phyloP scores from a whole-genome alignment of 1,140 invertebrate genomes.

The Chironomus striatipennis region DNA sequence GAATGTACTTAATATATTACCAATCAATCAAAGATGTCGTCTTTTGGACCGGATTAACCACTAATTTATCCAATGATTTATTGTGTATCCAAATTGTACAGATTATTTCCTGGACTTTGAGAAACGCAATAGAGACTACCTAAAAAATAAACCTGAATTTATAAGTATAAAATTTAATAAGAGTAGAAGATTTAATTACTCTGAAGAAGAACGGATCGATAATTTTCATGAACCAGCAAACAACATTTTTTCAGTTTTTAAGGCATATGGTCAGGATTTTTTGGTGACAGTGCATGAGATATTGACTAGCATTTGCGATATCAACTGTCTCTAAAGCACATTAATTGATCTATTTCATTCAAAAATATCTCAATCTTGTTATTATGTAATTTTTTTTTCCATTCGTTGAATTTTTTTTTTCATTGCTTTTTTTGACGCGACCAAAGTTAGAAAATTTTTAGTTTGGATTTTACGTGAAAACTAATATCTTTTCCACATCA shows the following conservation, averaged over 20 bases:
- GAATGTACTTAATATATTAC: not conserved
- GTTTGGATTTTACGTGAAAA: not conserved
- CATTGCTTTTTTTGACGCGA: not conserved
- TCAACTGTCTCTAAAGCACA: not conserved
- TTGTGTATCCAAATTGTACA: too few relatives aligned
- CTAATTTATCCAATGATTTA: too few relatives aligned
- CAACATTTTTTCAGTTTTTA: not conserved
- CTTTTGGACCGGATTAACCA: too few relatives aligned
- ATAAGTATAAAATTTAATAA: not conserved
- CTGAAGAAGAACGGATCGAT: slow-evolving; percentile 16
- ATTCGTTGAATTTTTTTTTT: not conserved
- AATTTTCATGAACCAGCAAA: slow-evolving; percentile 15
- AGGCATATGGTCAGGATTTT: not conserved
- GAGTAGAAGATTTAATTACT: not conserved
- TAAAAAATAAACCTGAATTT: slow-evolving; percentile 18
- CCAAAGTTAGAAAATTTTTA: not conserved
- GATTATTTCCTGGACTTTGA: not conserved
- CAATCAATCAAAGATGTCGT: not conserved
- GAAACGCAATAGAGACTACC: not conserved
- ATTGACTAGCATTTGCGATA: not conserved
- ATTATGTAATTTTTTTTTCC: not conserved
- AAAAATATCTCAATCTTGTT: not conserved
- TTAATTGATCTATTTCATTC: not conserved
- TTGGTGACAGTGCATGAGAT: slow-evolving; percentile 14
- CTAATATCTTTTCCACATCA: not conserved